Conservation (phyloP, 2,888 invertebrate genomes). For the Nemoura dubitans region DNA sequence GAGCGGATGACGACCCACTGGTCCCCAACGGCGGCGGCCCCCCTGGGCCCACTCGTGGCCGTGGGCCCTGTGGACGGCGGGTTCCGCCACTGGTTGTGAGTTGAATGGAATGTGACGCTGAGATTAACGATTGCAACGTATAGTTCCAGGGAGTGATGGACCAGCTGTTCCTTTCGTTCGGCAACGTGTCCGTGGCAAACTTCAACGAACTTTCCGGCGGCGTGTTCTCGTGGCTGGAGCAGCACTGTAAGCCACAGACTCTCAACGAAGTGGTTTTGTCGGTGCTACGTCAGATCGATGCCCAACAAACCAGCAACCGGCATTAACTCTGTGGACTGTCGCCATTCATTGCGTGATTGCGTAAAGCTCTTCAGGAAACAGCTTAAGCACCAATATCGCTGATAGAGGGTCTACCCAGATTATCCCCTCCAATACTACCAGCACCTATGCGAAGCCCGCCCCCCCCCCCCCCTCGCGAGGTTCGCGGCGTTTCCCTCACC, state of each 20-base stretch:
- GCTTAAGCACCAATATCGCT: too few relatives aligned
- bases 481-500: too few relatives aligned
- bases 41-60: too few relatives aligned
- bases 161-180: constrained; percentile 89
- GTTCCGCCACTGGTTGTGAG: too few relatives aligned
- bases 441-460: too few relatives aligned
- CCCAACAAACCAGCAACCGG: not conserved
- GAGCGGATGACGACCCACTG: too few relatives aligned
- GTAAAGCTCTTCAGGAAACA: not conserved
- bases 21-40: too few relatives aligned
- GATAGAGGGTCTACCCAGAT: too few relatives aligned
- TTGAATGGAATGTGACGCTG: too few relatives aligned
- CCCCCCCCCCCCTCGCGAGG: too few relatives aligned
- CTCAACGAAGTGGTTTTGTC: constrained; percentile 54
- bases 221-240: constrained; percentile 96
- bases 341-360: not conserved
- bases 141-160: constrained; percentile 97
- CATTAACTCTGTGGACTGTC: not conserved
- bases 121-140: constrained; percentile 49
- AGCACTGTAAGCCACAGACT: constrained; percentile 92
- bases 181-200: constrained; percentile 80
- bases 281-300: constrained; percentile 31
- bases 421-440: too few relatives aligned
- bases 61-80: too few relatives aligned
- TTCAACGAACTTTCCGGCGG: constrained; percentile 94